Base-by-base conservation (phyloP, 2,888 invertebrate species). In the Amblyjoppa proteus region DNA sequence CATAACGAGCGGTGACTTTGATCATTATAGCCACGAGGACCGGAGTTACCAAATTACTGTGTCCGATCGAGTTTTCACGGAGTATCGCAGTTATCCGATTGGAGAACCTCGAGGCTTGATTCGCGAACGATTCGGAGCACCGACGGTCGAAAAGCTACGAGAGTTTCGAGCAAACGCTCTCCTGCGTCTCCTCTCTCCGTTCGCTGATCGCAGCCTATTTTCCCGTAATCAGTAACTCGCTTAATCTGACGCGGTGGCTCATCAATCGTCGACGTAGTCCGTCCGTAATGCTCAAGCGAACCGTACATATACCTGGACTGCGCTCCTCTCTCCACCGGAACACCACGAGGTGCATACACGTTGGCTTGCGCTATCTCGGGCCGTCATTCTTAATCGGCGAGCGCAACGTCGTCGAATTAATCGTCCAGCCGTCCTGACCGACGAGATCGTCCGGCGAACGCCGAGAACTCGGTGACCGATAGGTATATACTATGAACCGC, bases 231-330 rank as follows among this genome's bases (percentile, higher is more conserved):
- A 90, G 90, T 88, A 88, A 88, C 87, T 82, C 84, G 84, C 87
- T 90, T 90, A 91, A 91, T 91, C 91, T 89, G 89, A 85, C 85
- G 86, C 88, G 85, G 88, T 87, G 88, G 85, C 87, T 88, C 90
- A 90, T 91, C 89, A 89, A 91, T 91, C 88, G 86, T 88, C 85
- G 66, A 51, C 70, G 76, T 66, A 64, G 49, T 76, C 64, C 31
- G 31, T 64, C 75, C 75, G 49, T 31, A 51, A 51, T 51, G 51
- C 25, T 66, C 34, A 49, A 49, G 31, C 25, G 66, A 28, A 53
- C 25, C 31, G 45, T 49, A 16, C 9, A 38, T 38, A 45, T 64
- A n/a, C 5, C 68, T 56, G 66, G 38, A 56, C 64, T 13, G 2
- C 64, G 64, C 6, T 64, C 16, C 64, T 53, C 68, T 45, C 77